These are phyloP conservation scores for Erythrocercus mccallii DNA, from an alignment of 2,113 vertebrate genomes.

Conservation along the genomic window DNA sequence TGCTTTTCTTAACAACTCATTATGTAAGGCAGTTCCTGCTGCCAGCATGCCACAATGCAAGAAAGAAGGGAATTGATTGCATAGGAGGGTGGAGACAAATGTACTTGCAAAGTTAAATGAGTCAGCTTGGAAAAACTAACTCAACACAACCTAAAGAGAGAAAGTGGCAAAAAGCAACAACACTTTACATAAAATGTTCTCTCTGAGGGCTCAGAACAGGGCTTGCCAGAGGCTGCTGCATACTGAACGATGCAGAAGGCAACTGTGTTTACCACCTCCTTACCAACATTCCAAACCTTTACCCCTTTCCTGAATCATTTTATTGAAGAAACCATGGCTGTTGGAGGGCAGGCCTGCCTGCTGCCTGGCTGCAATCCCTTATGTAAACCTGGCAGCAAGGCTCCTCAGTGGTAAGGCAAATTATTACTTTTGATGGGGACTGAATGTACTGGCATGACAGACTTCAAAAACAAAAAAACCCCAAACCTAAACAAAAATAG, in stretches of 20 bases:
- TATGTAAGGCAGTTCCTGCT: conserved; percentile 36
- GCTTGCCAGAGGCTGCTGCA: not conserved
- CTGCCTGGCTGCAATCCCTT: conserved; percentile 3
- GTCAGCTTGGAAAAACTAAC: conserved; percentile 64
- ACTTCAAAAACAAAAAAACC: conserved; percentile 36
- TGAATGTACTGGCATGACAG: conserved; percentile 54
- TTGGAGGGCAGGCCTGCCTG: not conserved
- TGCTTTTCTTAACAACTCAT: conserved; percentile 24
- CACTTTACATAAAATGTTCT: not conserved
- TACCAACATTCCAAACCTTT: not conserved
- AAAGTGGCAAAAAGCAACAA: conserved; percentile 10
- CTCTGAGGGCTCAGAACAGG: not conserved
- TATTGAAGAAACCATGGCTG: not conserved
- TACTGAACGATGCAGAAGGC: rapidly evolving
- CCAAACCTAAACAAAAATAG: conserved; percentile 53
- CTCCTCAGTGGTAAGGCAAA: conserved; percentile 45
- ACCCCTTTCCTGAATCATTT: not conserved
- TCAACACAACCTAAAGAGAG: conserved; percentile 31
- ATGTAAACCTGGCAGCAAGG: conserved; percentile 37
- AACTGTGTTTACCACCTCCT: not conserved
- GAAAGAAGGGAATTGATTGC: conserved; percentile 54
- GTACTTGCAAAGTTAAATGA: conserved; percentile 51
- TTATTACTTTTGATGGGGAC: conserved; percentile 41
- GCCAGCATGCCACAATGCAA: conserved; percentile 46
- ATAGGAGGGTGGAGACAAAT: conserved; percentile 62